A percentile compares a stretch with the other conserved stretches of the same genome.
phyloP scores from a whole-genome alignment of 2,888 invertebrate species.

The Diplolepis rosae region DNA sequence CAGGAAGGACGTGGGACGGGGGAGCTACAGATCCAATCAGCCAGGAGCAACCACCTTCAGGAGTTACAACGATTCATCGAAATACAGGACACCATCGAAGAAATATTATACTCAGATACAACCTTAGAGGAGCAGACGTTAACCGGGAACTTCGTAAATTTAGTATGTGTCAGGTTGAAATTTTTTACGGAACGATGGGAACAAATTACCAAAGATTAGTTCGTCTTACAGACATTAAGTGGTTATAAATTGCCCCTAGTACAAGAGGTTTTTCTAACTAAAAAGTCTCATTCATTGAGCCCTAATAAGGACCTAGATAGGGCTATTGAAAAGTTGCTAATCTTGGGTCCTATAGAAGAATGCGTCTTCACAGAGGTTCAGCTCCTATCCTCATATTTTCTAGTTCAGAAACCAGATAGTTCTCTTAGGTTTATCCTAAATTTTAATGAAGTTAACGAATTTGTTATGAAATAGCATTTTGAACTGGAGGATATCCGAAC shows the following conservation, averaged over 20 bases:
- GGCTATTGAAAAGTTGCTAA: constrained; percentile 14
- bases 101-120: neutral
- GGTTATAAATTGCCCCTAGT: neutral
- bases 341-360: constrained; percentile 28
- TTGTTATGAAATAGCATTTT: neutral
- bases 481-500: neutral
- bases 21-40: neutral
- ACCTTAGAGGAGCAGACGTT: neutral
- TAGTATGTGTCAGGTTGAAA: neutral
- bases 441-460: neutral
- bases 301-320: neutral
- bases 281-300: too few species aligned
- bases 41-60: neutral
- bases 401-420: neutral
- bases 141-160: neutral
- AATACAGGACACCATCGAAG: neutral
- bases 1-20: neutral
- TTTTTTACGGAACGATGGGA: neutral
- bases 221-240: neutral
- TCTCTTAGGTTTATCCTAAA: neutral
- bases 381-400: constrained; percentile 34
- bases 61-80: neutral
- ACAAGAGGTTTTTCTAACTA: neutral
- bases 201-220: constrained; percentile 29
- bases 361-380: constrained; percentile 24